Base-by-base conservation (phyloP, 1,140 invertebrate species). In the Sogatella furcifera region DNA sequence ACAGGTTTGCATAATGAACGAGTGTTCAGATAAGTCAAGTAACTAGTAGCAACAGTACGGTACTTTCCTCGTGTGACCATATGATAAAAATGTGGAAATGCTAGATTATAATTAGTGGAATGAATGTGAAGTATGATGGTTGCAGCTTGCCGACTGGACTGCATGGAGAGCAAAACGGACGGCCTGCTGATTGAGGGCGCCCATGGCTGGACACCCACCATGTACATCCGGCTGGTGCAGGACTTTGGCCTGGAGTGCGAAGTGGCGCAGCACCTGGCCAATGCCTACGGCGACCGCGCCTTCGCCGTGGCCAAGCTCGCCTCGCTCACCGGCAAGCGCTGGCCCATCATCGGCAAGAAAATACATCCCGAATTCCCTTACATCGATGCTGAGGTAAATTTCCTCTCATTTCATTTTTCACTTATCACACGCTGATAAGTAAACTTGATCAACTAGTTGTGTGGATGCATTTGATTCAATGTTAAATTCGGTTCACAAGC, bases 311-410 rank as follows among this genome's bases (percentile, higher is more conserved):
- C 95, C 2, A 97, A 98, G 76, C 84, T 98, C 82, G 94, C 94
- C 11, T 80, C 88, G 28, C 79, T 98, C 52, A 99, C 97, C 14
- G 97, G 96, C 34, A 94, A 97, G 77, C 78, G 93, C 55, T 98
- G 95, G 95, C 90, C 90, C 6, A 92, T 98, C 62, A 95, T 98
- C 65, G 97, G 97, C 54, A 88, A 89, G 66, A 89, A 95, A 70
- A 78, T 99, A 38, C 96, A 99, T 76, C 90, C 92, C 14, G 95
- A 98, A 74, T 99, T 97, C 73, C 96, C 97, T 0, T 99, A 99
- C 71, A 93, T 99, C 68, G 97, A 98, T 73, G 96, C 95, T 15
- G 96, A 99, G 81, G 92, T 97, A 66, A 73, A 75, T 74, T 74
- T 67, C 46, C 34, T 38, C 34, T 31, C n/a, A n/a, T n/a, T n/a